Evolutionary conservation across 1,140 invertebrate species (phyloP), one percentile per base, ranked within the genome.

Genomic region (Saccostrea echinata): DNA sequence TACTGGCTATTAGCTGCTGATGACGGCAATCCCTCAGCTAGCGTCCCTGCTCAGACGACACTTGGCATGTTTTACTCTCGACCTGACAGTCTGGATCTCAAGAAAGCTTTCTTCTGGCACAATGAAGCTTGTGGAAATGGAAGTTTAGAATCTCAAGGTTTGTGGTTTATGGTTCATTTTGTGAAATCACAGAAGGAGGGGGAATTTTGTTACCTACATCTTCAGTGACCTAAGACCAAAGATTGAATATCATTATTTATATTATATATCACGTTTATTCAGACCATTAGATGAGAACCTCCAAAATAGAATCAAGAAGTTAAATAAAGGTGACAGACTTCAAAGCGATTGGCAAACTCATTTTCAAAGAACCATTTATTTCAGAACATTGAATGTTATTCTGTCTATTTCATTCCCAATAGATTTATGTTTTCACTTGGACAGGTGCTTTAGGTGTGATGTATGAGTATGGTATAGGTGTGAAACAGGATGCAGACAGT

Each of bases 101-200:
- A 94, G 33, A 94, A 94, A 84, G 93, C 94, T 21, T 95, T 94
- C 85, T 95, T 94, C 89, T 95, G 94, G 94, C 95, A 95, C 85
- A 94, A 93, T 24, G 94, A 95, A 84, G 95, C 95, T n/a, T 94
- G 94, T 91, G 94, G 94, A 16, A 94, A 95, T 92, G 94, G 94
- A 13, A 94, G 92, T 87, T 88, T 95, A 24, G 95, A 95, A 91
- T 95, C 94, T 12, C 94, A 95, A 92, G 94, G 94, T 95, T 85
- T 21, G 51, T 82, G 13, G 43, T 43, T 43, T 9, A 43, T 43
- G 43, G 43, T 43, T 9, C 43, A 43, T 43, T 4, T 43, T 43
- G 43, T 43, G 43, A 43, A 43, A 43, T 43, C 43, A 9, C 9
- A 43, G 43, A 43, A 43, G 43, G 0, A 43, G 43, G 43, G 6